Evolutionary conservation across 2,888 invertebrate genomes (phyloP).

Genomic region (Lottia scabra): DNA sequence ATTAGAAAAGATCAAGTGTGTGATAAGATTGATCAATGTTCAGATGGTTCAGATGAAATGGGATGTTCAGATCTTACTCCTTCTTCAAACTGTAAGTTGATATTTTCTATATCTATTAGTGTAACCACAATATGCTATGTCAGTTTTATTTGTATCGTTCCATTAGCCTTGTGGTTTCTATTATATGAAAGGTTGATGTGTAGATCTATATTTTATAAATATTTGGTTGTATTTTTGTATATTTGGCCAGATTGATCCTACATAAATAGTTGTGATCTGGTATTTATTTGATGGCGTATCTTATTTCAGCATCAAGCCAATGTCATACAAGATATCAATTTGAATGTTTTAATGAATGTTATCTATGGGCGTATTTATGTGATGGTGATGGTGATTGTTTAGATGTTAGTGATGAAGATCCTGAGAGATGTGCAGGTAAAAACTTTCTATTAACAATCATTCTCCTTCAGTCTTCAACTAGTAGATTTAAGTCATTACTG

Average conservation of each 20-base stretch:
- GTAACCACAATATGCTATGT: no score
- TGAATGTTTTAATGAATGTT: conserved; percentile 16
- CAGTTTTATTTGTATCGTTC: no score
- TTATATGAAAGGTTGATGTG: no score
- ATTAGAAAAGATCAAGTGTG: conserved; percentile 73
- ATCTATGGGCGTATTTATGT: conserved; percentile 42
- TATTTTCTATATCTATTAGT: no score
- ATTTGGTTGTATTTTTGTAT: no score
- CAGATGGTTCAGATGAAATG: conserved; percentile 81
- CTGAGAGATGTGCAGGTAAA: conserved; percentile 19
- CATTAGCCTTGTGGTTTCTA: no score
- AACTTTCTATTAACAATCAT: neutral
- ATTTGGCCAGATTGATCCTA: no score
- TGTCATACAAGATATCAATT: neutral
- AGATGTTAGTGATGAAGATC: conserved; percentile 41
- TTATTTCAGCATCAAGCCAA: neutral
- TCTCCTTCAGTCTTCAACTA: no score
- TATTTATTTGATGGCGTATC: neutral
- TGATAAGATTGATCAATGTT: conserved; percentile 67
- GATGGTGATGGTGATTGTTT: conserved; percentile 48
- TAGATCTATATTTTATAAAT: no score
- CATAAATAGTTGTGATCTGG: no score
- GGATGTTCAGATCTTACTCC: conserved; percentile 23
- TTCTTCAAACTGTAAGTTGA: neutral
- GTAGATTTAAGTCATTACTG: no score